Percentiles rank a stretch among this genome's conserved stretches.
Evolutionary conservation across 2,888 invertebrate genomes (phyloP).

Genomic region (Rhagium mordax): DNA sequence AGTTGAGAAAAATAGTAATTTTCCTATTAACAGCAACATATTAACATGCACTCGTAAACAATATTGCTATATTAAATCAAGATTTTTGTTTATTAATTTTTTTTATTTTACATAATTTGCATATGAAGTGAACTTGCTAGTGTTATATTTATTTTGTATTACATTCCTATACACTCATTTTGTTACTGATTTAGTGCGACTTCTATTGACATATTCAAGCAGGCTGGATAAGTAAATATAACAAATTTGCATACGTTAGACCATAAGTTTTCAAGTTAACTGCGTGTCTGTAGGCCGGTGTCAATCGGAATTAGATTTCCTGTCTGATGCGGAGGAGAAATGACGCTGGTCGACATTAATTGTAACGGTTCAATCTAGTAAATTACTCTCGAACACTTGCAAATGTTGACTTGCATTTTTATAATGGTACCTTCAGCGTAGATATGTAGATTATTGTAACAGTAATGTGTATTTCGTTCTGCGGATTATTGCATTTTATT

Average conservation of each 20-base stretch:
- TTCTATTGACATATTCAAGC: constrained; percentile 54
- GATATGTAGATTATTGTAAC: constrained; percentile 27
- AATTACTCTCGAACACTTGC: constrained; percentile 51
- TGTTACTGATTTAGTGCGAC: constrained; percentile 55
- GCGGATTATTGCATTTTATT: constrained; percentile 5
- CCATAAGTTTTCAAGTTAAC: constrained; percentile 57
- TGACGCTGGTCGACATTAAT: constrained; percentile 42
- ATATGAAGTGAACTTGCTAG: constrained; percentile 43
- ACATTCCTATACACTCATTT: constrained; percentile 52
- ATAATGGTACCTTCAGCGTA: constrained; percentile 14
- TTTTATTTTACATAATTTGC: constrained; percentile 36
- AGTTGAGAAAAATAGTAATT: constrained; percentile 37
- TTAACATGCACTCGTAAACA: constrained; percentile 49
- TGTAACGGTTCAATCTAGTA: constrained; percentile 54
- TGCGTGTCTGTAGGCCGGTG: constrained; percentile 55
- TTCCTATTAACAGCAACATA: constrained; percentile 46
- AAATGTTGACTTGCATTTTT: constrained; percentile 46
- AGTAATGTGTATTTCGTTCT: constrained; percentile 10
- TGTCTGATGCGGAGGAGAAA: constrained; percentile 54
- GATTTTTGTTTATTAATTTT: constrained; percentile 22
- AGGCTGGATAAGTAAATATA: constrained; percentile 36
- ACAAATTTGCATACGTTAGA: constrained; percentile 45
- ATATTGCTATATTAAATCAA: constrained; percentile 51
- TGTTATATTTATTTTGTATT: constrained; percentile 42
- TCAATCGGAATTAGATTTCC: constrained; percentile 60